Base-by-base conservation (phyloP, 1,140 invertebrate genomes). In the Pseudomyrmex cubaensis region DNA sequence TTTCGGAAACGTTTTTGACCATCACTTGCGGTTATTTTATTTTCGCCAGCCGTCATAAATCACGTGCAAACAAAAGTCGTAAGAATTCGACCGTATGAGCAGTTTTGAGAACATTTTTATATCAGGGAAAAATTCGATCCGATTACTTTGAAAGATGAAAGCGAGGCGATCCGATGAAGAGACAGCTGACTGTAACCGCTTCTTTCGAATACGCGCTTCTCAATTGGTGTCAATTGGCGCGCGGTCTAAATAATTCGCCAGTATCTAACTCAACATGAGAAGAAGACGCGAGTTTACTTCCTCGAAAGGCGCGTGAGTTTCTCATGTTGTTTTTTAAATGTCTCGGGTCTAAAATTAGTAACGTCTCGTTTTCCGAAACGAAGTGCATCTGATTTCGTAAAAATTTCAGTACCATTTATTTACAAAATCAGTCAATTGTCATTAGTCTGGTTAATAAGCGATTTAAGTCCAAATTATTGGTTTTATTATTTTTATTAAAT, bases 161-260 rank as follows among this genome's bases (percentile, higher is more conserved):
- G 25, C 20, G 54, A 59, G 66, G 67, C 54, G 66, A 46, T 78
- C 69, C 69, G 25, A 50, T 83, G 62, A 69, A 78, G 76, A 77
- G 73, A 35, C 77, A 82, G 73, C 64, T 74, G 66, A 35, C 54
- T 50, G 35, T 35, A 54, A 52, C 46, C 82, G 44, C 44, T 54
- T 66, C 73, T 56, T 25, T 64, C 48, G 20, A 73, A 61, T 83
- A n/a, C 56, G 82, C 83, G 85, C 85, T 83, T 70, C 69, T 85
- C 90, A 93, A 93, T 93, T 92, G 89, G 74, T 90, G 90, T 93
- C 93, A 93, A 93, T 92, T 93, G 90, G 62, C 83, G 62, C 52
- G 91, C 77, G 88, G 85, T 89, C 90, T 67, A 89, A 92, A 91
- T 92, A 90, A 92, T 90, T 84, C 61, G 46, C 50, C 50, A 57